Evolutionary conservation across 2,113 vertebrate species (phyloP), one percentile per base, ranked within the genome.

Genomic region (Ameiurus melas): DNA sequence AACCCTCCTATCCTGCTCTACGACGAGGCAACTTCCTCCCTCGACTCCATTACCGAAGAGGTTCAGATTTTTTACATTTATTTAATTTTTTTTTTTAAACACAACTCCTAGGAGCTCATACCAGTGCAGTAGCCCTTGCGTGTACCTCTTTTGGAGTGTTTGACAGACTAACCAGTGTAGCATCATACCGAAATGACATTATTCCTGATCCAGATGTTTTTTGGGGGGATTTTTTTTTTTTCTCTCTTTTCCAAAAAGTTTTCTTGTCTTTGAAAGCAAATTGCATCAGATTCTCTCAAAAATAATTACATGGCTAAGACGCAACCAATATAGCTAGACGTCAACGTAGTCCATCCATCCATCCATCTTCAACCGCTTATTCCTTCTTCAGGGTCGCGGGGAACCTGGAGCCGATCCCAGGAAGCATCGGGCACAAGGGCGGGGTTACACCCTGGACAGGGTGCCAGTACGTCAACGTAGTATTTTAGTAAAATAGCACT

Each of bases 41-140:
- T 99, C 87, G 98, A 99, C 95, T 99, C 98, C 2, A 99, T 99
- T 93, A 99, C 98, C 47, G 98, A 99, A 95, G 98, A 99, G 97
- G 98, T 99, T 19, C n/a, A 36, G n/a, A n/a, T n/a, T n/a, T n/a
- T n/a, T n/a, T n/a, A n/a, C n/a, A n/a, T n/a, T n/a, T n/a, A n/a
- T n/a, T n/a, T n/a, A n/a, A n/a, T n/a, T n/a, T n/a, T n/a, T n/a
- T 2, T 51, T 47, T 78, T 6, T 1, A 36, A 36, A 33, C 5
- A 70, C 66, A 33, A 71, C 7, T 75, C 51, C 43, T n/a, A 94
- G 90, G 84, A 62, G 36, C 36, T 62, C 27, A 14, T 30, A 70
- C 43, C 25, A 17, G 14, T 55, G 77, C 51, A 30, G 0, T 80
- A 30, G 22, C 36, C 14, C 66, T 36, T 33, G 17, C 17, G 16